Evolutionary conservation across 1,140 invertebrate species (phyloP).

Genomic region (Helicoverpa zea): DNA sequence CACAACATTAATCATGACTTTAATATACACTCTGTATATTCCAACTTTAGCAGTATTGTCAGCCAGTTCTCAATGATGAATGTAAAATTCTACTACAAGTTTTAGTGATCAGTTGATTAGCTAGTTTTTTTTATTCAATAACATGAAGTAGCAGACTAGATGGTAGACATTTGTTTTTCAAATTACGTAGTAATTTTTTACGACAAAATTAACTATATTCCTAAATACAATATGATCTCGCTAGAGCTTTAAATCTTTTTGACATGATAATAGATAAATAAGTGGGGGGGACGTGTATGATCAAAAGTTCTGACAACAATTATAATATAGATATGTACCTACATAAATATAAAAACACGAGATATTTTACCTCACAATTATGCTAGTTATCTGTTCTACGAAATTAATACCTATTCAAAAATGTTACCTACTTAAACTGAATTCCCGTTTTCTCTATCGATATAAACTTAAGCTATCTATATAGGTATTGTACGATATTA

Average conservation of each 20-base stretch:
- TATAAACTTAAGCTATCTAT: no score
- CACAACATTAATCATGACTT: background rate
- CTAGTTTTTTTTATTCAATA: background rate
- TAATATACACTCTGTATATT: slow-evolving; percentile 2
- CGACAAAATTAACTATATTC: background rate
- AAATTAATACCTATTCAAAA: background rate
- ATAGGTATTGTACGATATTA: no score
- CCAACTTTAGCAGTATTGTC: background rate
- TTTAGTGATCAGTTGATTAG: background rate
- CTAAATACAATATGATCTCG: slow-evolving; percentile 31
- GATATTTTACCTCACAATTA: background rate
- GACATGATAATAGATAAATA: background rate
- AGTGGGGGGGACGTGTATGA: background rate
- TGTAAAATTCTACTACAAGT: background rate
- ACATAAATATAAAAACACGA: background rate
- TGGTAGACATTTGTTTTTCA: background rate
- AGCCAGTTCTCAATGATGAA: background rate
- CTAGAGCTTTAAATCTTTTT: slow-evolving; percentile 36
- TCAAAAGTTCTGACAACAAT: background rate
- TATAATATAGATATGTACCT: no score
- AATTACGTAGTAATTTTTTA: background rate
- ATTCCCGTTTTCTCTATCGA: no score
- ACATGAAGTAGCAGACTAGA: background rate
- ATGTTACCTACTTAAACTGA: no score
- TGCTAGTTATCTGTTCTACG: background rate